Evolutionary conservation across 1,140 invertebrate species (phyloP).

Genomic region (Halyomorpha halys): DNA sequence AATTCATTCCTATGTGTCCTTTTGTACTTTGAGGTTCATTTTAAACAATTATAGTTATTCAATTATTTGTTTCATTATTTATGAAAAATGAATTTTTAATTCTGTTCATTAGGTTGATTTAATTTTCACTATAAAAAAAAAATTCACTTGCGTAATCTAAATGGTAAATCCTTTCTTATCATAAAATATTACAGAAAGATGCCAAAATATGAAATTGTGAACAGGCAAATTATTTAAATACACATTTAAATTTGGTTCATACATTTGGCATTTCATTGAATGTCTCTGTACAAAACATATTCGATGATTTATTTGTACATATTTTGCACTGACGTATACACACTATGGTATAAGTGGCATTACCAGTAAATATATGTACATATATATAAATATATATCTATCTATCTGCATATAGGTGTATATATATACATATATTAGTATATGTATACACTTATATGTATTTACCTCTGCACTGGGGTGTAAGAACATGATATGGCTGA

Average conservation of each 20-base stretch:
- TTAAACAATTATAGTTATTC: too few species aligned
- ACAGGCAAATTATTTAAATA: neutral
- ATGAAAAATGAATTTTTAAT: neutral
- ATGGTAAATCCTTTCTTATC: neutral
- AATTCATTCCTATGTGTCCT: too few species aligned
- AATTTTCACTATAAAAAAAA: neutral
- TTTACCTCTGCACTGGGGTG: conserved; percentile 13
- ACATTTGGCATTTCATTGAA: conserved; percentile 12
- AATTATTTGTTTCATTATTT: neutral
- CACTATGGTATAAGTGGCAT: conserved; percentile 17
- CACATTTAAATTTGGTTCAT: neutral
- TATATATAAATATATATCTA: conserved; percentile 10
- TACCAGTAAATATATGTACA: conserved; percentile 4
- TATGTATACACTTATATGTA: conserved; percentile 3
- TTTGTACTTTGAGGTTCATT: too few species aligned
- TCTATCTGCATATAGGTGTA: conserved; percentile 3
- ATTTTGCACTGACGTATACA: conserved; percentile 10
- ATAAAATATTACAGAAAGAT: neutral
- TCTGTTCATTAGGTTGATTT: too few species aligned
- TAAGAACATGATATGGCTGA: conserved; percentile 6
- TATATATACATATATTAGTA: neutral
- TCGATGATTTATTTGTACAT: conserved; percentile 16
- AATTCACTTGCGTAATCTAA: neutral
- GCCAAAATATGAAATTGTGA: neutral
- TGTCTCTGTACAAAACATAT: neutral